Conservation (phyloP, 2,888 invertebrate species). For the Kuschelorhynchus macadamiae region DNA sequence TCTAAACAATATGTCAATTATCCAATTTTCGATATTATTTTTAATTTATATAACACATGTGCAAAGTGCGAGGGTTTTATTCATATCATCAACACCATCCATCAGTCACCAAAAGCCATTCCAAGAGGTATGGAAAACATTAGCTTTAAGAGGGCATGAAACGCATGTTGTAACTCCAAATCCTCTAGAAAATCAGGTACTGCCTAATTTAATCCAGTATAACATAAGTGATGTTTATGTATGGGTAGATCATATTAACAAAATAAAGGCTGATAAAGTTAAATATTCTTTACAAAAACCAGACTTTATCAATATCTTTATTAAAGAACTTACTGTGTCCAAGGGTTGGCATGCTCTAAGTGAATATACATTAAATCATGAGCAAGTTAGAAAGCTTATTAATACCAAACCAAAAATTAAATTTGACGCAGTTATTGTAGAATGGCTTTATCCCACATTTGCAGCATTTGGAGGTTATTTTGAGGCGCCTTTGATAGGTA, state of each 20-base stretch:
- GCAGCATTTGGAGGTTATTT: conserved; percentile 59
- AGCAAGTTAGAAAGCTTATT: conserved; percentile 43
- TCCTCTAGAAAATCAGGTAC: conserved; percentile 44
- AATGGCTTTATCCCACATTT: conserved; percentile 57
- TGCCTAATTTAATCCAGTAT: conserved; percentile 50
- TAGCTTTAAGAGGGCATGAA: conserved; percentile 52
- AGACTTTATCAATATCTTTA: conserved; percentile 46
- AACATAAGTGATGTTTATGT: conserved; percentile 46
- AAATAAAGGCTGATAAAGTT: neutral
- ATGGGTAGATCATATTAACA: neutral
- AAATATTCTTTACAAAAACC: conserved; percentile 44
- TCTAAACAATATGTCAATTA: too few species aligned
- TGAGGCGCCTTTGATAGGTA: conserved; percentile 60
- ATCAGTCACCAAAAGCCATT: conserved; percentile 54
- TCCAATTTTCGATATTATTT: too few species aligned
- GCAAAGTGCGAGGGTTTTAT: conserved; percentile 20
- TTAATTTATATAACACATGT: too few species aligned
- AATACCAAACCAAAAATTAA: conserved; percentile 50
- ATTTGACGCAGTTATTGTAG: conserved; percentile 60
- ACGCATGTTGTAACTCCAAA: conserved; percentile 52
- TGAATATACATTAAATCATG: conserved; percentile 40
- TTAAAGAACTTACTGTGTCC: conserved; percentile 49
- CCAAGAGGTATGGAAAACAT: conserved; percentile 51
- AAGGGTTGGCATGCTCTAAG: conserved; percentile 34
- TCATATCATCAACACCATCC: conserved; percentile 46